Conservation (phyloP, 2,888 invertebrate genomes). For the Spatulosminthurus flaviceps region DNA sequence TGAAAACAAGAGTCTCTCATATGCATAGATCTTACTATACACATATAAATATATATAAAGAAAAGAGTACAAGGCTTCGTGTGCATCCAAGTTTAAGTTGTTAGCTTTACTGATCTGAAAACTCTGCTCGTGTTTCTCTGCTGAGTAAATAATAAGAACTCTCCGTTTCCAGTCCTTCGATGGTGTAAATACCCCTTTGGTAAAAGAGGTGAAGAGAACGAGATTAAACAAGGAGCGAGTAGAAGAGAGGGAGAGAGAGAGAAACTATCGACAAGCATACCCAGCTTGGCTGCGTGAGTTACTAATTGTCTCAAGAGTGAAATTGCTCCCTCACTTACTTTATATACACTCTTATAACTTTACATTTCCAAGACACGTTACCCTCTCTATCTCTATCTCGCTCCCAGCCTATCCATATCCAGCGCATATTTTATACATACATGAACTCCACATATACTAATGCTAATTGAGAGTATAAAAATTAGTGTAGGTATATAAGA, state of each 20-base stretch:
- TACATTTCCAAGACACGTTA: background rate
- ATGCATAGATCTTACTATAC: no score
- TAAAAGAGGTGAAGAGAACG: conserved; percentile 33
- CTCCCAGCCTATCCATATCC: no score
- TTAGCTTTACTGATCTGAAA: conserved; percentile 8
- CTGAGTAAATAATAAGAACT: conserved; percentile 37
- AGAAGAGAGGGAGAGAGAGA: conserved; percentile 10
- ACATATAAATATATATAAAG: no score
- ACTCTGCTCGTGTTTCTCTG: background rate
- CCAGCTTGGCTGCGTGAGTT: conserved; percentile 32
- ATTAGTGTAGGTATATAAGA: background rate
- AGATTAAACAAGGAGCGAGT: conserved; percentile 19
- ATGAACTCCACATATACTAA: background rate
- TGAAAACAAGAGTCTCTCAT: no score
- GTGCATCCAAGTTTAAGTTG: conserved; percentile 8
- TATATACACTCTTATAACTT: conserved; percentile 34
- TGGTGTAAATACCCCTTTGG: conserved; percentile 25
- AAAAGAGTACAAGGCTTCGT: background rate
- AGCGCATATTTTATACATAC: background rate
- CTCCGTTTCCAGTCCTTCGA: background rate
- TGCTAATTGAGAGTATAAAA: background rate
- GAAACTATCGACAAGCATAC: conserved; percentile 4
- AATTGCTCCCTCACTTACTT: conserved; percentile 31
- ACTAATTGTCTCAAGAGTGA: conserved; percentile 55
- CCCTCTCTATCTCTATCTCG: no score